Evolutionary conservation across 2,113 vertebrate species (phyloP).

Genomic region (Centropristis striata): DNA sequence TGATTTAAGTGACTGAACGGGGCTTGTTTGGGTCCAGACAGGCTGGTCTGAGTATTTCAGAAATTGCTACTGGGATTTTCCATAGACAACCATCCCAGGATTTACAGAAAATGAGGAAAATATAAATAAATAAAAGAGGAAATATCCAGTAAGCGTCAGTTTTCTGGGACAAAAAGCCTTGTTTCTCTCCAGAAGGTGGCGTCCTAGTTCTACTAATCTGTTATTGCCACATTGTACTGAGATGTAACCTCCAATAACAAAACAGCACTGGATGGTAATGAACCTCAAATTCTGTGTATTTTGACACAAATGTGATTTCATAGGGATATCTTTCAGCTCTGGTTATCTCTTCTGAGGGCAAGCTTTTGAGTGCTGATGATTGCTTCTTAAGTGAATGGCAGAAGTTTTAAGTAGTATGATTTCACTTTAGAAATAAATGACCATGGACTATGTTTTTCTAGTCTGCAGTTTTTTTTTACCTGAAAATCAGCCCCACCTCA

Average conservation of each 20-base stretch:
- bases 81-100: too few species aligned
- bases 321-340: fast-evolving
- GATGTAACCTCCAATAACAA: neutral
- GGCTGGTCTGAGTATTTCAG: too few species aligned
- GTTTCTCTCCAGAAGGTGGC: constrained; percentile 36
- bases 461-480: neutral
- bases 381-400: neutral
- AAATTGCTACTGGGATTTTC: too few species aligned
- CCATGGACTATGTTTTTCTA: neutral
- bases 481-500: neutral
- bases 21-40: too few species aligned
- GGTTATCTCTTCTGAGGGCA: neutral
- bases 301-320: neutral
- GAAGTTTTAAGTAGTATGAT: neutral
- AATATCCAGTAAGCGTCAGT: too few species aligned
- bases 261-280: too few species aligned
- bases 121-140: too few species aligned
- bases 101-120: too few species aligned
- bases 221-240: neutral
- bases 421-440: neutral
- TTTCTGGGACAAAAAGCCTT: too few species aligned
- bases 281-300: neutral
- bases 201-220: neutral
- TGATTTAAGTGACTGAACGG: too few species aligned
- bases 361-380: neutral